Conservation (phyloP, 2,888 invertebrate genomes). For the Leptinotarsa haldemani region DNA sequence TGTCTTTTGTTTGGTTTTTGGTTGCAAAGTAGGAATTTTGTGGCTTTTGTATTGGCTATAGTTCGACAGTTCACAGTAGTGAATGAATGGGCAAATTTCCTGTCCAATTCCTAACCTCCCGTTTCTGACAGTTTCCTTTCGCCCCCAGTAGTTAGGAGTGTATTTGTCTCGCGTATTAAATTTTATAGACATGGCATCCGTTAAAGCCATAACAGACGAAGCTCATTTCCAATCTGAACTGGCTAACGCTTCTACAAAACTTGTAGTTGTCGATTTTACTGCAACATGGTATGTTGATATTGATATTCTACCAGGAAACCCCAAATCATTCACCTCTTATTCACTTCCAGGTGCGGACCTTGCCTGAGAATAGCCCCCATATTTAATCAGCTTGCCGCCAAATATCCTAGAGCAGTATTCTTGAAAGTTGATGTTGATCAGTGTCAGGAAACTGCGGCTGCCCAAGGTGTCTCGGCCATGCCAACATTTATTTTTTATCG, state of each 20-base stretch:
- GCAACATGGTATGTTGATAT: constrained; percentile 83
- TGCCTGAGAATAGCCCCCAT: constrained; percentile 94
- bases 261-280: constrained; percentile 95
- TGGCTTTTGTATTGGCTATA: too few relatives aligned
- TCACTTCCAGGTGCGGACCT: constrained; percentile 88
- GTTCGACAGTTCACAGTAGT: neutral
- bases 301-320: too few relatives aligned
- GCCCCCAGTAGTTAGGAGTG: too few relatives aligned
- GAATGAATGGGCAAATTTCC: constrained; percentile 10
- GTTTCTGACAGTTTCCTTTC: neutral
- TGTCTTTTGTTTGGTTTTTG: neutral
- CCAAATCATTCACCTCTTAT: constrained; percentile 11
- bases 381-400: constrained; percentile 88
- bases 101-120: neutral
- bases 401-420: constrained; percentile 90
- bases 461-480: constrained; percentile 94
- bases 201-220: constrained; percentile 78
- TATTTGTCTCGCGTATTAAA: constrained; percentile 1
- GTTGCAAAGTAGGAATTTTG: neutral
- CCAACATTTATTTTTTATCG: constrained; percentile 97
- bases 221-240: constrained; percentile 88
- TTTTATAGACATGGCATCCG: constrained; percentile 59
- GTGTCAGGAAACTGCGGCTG: constrained; percentile 88
- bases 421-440: constrained; percentile 95
- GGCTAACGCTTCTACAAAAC: constrained; percentile 83